Evolutionary conservation across 2,888 invertebrate genomes (phyloP).

Genomic region (Clusia tigrina): DNA sequence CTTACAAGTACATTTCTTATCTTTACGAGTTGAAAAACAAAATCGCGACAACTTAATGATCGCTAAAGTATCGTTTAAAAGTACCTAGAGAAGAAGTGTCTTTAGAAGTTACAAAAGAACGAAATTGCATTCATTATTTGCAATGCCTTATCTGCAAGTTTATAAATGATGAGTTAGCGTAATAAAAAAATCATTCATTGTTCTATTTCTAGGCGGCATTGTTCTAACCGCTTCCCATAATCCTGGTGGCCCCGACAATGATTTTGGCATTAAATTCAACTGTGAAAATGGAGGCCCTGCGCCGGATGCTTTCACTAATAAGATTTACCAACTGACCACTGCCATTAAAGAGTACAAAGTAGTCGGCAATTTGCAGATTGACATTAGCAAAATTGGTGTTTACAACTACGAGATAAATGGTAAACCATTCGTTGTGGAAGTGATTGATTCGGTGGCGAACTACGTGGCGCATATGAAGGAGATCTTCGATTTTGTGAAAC

Average conservation of each 20-base stretch:
- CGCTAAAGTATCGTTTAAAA: too few relatives aligned
- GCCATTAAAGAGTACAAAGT: constrained; percentile 81
- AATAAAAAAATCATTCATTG: too few relatives aligned
- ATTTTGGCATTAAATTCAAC: constrained; percentile 99
- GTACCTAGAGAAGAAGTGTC: too few relatives aligned
- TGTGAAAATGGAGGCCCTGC: constrained; percentile 97
- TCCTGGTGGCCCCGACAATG: constrained; percentile 95
- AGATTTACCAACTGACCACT: constrained; percentile 83
- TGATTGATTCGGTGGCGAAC: constrained; percentile 90
- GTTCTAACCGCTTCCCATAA: constrained; percentile 98
- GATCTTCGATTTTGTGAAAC: constrained; percentile 91
- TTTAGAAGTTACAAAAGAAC: too few relatives aligned
- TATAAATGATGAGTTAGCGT: too few relatives aligned
- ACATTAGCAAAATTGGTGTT: constrained; percentile 77
- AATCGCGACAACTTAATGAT: too few relatives aligned
- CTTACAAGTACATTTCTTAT: too few relatives aligned
- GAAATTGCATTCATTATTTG: too few relatives aligned
- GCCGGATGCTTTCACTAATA: constrained; percentile 87
- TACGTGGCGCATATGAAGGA: constrained; percentile 92
- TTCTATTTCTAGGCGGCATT: constrained; percentile 83
- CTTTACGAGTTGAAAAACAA: too few relatives aligned
- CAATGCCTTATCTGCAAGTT: too few relatives aligned
- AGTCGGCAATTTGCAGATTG: constrained; percentile 78
- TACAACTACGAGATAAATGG: constrained; percentile 70
- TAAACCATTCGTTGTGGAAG: constrained; percentile 79